These are phyloP conservation scores for Trachelus tabidus DNA, from an alignment of 2,888 invertebrate genomes.

Conservation along the genomic window DNA sequence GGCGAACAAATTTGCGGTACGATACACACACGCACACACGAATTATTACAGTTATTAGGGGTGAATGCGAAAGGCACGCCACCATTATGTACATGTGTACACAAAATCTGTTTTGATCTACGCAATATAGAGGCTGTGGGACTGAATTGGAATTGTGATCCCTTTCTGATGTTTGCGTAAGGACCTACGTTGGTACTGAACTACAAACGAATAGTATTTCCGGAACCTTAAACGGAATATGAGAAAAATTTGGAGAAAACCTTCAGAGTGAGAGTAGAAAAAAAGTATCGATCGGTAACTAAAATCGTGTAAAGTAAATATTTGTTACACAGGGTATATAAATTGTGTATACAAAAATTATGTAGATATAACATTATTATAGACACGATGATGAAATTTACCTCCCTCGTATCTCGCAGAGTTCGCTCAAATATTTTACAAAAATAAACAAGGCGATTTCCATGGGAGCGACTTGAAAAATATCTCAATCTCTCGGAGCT, in stretches of 20 bases:
- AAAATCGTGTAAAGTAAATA: not conserved
- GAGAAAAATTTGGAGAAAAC: not conserved
- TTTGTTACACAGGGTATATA: not conserved
- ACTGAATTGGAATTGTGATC: not conserved
- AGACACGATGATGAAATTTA: conserved; percentile 44
- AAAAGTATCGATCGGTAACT: not conserved
- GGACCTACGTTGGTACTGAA: not conserved
- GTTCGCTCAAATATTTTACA: conserved; percentile 59
- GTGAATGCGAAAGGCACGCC: not conserved
- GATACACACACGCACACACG: no score
- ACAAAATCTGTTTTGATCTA: not conserved
- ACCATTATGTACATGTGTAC: not conserved
- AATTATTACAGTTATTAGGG: not conserved
- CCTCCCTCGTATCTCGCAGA: conserved; percentile 47
- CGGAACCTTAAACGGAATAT: not conserved
- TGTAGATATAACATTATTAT: not conserved
- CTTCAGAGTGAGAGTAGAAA: not conserved
- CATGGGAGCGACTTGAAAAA: conserved; percentile 41
- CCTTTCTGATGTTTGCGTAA: not conserved
- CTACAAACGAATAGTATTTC: not conserved
- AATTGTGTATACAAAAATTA: not conserved
- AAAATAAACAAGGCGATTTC: conserved; percentile 40
- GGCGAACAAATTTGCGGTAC: not conserved
- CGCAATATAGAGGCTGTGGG: not conserved
- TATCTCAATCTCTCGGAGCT: conserved; percentile 41